Percentiles rank a stretch among this genome's conserved stretches.
Conservation (phyloP, 2,113 vertebrate species). For the Psettodes erumei region DNA sequence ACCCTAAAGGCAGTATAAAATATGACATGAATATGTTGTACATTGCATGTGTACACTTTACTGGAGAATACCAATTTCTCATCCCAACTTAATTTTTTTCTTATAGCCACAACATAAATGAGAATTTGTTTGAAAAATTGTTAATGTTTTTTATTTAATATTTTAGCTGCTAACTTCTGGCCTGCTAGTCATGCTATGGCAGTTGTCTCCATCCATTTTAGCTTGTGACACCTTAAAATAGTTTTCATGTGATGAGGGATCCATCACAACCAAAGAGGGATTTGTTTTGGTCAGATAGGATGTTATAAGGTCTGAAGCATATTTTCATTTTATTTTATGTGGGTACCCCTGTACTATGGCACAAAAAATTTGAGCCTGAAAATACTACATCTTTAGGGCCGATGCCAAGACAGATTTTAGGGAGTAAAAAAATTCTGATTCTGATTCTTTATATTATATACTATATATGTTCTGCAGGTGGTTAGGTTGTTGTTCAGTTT, state of each 20-base stretch:
- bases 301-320: background rate
- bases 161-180: background rate
- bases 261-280: background rate
- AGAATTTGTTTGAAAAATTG: too few species aligned
- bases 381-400: too few species aligned
- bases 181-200: background rate
- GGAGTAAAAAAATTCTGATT: too few species aligned
- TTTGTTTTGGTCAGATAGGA: background rate
- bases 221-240: background rate
- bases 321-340: too few species aligned
- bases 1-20: background rate
- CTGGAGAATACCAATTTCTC: background rate
- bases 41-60: background rate
- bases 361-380: too few species aligned
- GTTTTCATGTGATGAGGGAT: background rate
- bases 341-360: background rate
- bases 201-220: background rate
- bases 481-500: too few species aligned
- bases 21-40: background rate
- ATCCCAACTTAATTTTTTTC: background rate
- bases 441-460: too few species aligned
- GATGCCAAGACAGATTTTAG: too few species aligned
- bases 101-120: background rate
- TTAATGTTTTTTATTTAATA: background rate
- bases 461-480: too few species aligned